Base-by-base conservation (phyloP, 1,140 invertebrate species). In the Drosophila quadrilineata region DNA sequence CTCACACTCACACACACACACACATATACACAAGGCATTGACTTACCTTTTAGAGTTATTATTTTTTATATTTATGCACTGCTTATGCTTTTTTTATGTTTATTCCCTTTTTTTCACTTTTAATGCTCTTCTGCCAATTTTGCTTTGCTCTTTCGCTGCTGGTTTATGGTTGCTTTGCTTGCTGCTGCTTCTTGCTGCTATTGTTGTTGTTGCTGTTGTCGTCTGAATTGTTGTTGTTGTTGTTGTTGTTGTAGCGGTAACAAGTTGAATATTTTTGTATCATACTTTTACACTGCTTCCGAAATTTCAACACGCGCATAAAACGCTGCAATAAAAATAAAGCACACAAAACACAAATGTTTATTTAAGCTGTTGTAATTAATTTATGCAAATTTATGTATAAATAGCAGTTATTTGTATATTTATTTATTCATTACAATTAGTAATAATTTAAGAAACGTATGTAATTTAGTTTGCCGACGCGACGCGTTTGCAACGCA, bases 401-500 rank as follows among this genome's bases (percentile, higher is more conserved):
- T n/a, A n/a, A n/a, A n/a, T n/a, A n/a, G n/a, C n/a, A n/a, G n/a
- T 10, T 16, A 54, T 36, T 22, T 46, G 9, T 29, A 33, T 6
- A 35, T 21, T 36, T 53, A 21, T 26, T 26, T 16, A 40, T 56
- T 45, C 36, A 65, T 65, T 65, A 22, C 24, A 59, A 28, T 31
- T 8, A 6, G 45, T 6, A 43, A 31, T 43, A 33, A 19, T 33
- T 41, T 17, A 8, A 29, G 14, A 14, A 22, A 12, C 17, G 24
- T 12, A 35, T 21, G 10, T 45, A 35, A 35, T n/a, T n/a, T n/a
- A n/a, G n/a, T n/a, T n/a, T n/a, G n/a, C n/a, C n/a, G 26, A 58
- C 35, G 59, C 84, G 80, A 79, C 75, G 80, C 76, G 79, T 58
- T 75, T 74, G 80, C 75, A 59, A 75, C 71, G 80, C 75, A 74